Base-by-base conservation (phyloP, 2,797 vertebrate genomes). In the Xenopus petersii region DNA sequence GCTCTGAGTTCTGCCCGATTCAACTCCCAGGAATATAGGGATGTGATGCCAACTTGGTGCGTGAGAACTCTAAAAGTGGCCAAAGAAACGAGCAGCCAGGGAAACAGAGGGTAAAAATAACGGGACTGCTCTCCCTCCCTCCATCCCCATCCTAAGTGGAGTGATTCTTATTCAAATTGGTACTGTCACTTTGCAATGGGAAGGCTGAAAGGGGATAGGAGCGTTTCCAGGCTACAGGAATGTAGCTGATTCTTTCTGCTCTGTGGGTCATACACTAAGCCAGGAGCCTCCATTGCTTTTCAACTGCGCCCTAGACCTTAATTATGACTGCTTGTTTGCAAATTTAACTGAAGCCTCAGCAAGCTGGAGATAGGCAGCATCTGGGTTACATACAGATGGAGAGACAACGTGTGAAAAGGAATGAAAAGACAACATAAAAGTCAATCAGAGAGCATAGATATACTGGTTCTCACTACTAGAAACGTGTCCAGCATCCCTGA, bases 141-240 rank as follows among this genome's bases (percentile, higher is more conserved):
- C 76, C 60, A 64, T 59, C 62, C 76, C 69, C 61, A 70, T 70
- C 71, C 67, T 73, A 80, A 83, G 81, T 81, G 84, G 83, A 89
- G 83, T 85, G 80, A 95, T 95, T 95, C 92, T 94, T 93, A 96
- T 96, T 95, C 93, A 95, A 96, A 96, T 93, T 86, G 81, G 80
- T 68, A 81, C 90, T 91, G 92, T 93, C 92, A 92, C 90, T 92
- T 89, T 88, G 88, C 92, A 94, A 95, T 92, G 89, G 84, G 87
- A 87, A 75, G 83, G 72, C 75, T 93, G 88, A 93, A 95, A 95
- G 92, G 88, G 85, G 88, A 86, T 87, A 83, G 79, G 73, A 80
- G 82, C 85, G 91, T 92, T 83, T 91, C 92, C 84, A 91, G 84
- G 91, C 91, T 89, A 90, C 87, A 87, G 90, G 91, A 92, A 92